A percentile compares a stretch with the other conserved stretches of the same genome.
Evolutionary conservation across 2,113 vertebrate genomes (phyloP).

Genomic region (Perca fluviatilis): DNA sequence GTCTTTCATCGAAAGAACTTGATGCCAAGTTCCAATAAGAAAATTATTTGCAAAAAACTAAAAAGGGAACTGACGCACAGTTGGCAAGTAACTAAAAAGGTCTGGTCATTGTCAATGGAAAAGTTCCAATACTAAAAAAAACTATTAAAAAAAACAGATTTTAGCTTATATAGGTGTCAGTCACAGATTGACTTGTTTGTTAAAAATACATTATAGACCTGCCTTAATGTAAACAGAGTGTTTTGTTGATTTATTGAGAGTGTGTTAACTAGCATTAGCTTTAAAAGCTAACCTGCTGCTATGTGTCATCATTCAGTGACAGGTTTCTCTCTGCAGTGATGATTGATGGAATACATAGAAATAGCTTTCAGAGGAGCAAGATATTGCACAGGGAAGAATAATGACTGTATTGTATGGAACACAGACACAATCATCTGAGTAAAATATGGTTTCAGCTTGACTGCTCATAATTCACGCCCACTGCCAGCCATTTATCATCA

Average conservation of each 20-base stretch:
- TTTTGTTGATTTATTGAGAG: constrained; percentile 3
- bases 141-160: neutral
- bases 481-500: constrained; percentile 29
- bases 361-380: constrained; percentile 35
- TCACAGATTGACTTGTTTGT: neutral
- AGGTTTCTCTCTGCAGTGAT: constrained; percentile 1
- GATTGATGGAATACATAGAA: constrained; percentile 15
- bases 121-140: neutral
- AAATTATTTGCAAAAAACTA: constrained; percentile 15
- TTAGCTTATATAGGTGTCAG: neutral
- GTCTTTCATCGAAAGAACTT: neutral
- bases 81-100: constrained; percentile 14
- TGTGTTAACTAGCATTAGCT: neutral
- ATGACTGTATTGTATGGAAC: constrained; percentile 6
- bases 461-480: neutral
- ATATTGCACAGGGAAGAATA: constrained; percentile 1
- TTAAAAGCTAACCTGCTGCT: neutral
- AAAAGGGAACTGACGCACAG: constrained; percentile 16
- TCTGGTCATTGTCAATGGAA: neutral
- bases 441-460: constrained; percentile 10
- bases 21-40: constrained; percentile 18
- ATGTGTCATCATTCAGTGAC: constrained; percentile 7
- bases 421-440: neutral
- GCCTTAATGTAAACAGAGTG: neutral
- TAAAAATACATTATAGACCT: neutral